Base-by-base conservation (phyloP, 2,888 invertebrate genomes). In the Watsonalla binaria region DNA sequence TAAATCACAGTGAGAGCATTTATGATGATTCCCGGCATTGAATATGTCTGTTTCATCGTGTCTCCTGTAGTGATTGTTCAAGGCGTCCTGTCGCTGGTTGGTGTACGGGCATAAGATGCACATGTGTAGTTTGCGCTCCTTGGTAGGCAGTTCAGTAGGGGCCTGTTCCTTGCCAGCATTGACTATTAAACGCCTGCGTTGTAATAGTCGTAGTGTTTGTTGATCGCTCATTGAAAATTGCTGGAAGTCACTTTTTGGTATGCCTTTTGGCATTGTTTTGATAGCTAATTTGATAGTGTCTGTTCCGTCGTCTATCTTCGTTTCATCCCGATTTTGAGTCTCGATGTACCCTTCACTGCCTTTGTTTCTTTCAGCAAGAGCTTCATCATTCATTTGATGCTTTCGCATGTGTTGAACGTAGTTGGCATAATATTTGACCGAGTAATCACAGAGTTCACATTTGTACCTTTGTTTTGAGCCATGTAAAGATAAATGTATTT, bases 391-490 rank as follows among this genome's bases (percentile, higher is more conserved):
- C 79, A 93, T 92, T 74, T 94, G 93, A 78, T 97, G 97, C 72
- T 96, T 95, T 58, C 94, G 93, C 84, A 94, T 90, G 74, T 97
- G 97, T 76, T 96, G 96, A 45, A 94, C 93, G 66, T 95, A 95
- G 76, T 96, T 96, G 1, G 96, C 96, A 68, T 95, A 96, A 78
- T 96, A 96, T 68, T 96, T 96, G 0, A 97, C 97, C 2, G 96
- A 96, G 82, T 97, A 97, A 84, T 97, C 97, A 81, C 97, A 97
- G 47, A 93, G 91, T 67, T 95, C 94, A 85, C 97, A 97, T 66
- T 93, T 94, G 78, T 96, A 97, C 58, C 95, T 92, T 79, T 96
- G 96, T 69, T 95, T 94, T 0, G 96, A 95, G 5, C 97, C 97
- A 75, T 97, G 97, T 47, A 97, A 85, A 14, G 94, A 94, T 65